Base-by-base conservation (phyloP, 2,797 vertebrate species). In the Rhodeus uyekii region DNA sequence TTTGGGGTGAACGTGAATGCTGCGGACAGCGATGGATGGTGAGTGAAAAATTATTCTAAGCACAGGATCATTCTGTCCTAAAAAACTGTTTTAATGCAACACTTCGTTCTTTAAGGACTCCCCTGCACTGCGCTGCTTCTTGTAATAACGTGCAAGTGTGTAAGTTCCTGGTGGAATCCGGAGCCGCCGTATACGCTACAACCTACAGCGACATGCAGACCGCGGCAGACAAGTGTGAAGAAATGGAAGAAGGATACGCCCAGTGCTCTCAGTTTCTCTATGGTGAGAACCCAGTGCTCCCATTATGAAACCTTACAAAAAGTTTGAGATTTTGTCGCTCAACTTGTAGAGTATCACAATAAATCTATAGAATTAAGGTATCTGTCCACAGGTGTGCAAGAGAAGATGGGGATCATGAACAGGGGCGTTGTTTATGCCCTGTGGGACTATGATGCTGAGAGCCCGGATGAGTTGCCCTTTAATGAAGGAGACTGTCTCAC, bases 331-430 rank as follows among this genome's bases (percentile, higher is more conserved):
- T 22, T 10, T 46, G n/a, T 24, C 19, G 18, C 4, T 67, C 8
- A 53, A 6, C 32, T 4, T 1, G 13, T 65, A 38, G 5, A 9
- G 32, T 36, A 7, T 19, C 2, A 1, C 42, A 67, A 16, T 78
- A 61, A 65, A 34, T n/a, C 8, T 44, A 34, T 63, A 48, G 8
- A 34, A 22, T 3, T 39, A 8, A 39, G 16, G n/a, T 80, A 3
- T 76, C 50, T 74, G 34, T 78, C 24, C 48, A 7, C 81, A 98
- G 98, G 97, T 1, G 97, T 99, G 19, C 97, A 99, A 92, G 98
- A 99, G 93, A 98, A 99, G 90, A 99, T 99, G 97, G 97, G 97
- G 0, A 96, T 98, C 83, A 99, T 99, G 97, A 99, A 99, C 89
- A 95, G 96, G 9, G 97, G 96, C 0, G 93, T 97, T 87, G 96